phyloP scores from a whole-genome alignment of 23 tunicate genomes.

The Corella eumyota region DNA sequence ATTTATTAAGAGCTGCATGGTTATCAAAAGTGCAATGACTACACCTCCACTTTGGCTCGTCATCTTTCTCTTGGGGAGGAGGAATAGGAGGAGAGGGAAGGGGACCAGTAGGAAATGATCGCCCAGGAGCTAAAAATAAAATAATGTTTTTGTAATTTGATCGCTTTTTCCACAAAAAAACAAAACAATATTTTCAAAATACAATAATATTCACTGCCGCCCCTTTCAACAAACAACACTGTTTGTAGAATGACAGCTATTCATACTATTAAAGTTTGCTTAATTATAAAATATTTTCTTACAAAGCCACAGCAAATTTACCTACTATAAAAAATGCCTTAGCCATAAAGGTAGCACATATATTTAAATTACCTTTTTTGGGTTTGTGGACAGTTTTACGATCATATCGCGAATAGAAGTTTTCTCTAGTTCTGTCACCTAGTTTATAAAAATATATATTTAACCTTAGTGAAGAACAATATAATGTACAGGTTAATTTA shows the following conservation, averaged over 20 bases:
- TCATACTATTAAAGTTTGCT: too few relatives aligned
- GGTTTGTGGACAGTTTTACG: too few relatives aligned
- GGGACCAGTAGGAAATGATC: too few relatives aligned
- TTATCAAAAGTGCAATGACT: slow-evolving; percentile 85
- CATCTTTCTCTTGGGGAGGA: slow-evolving; percentile 33
- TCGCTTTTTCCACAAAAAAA: not conserved
- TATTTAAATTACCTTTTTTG: too few relatives aligned
- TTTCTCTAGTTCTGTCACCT: slow-evolving; percentile 62
- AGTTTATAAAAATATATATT: too few relatives aligned
- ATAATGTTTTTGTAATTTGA: not conserved
- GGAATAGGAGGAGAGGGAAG: slow-evolving; percentile 30
- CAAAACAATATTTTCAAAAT: not conserved
- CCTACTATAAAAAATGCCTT: too few relatives aligned
- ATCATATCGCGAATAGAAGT: slow-evolving; percentile 47
- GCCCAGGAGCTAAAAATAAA: too few relatives aligned
- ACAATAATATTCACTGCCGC: not conserved
- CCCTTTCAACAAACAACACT: not conserved
- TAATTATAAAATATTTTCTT: too few relatives aligned
- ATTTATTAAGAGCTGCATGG: slow-evolving; percentile 80
- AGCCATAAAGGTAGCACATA: too few relatives aligned
- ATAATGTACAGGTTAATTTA: too few relatives aligned
- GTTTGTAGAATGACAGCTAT: not conserved
- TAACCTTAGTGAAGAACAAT: too few relatives aligned
- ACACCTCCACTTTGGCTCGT: slow-evolving; percentile 88
- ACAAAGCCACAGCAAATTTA: too few relatives aligned